phyloP scores from a whole-genome alignment of 2,113 vertebrate species.

The Willisornis vidua region DNA sequence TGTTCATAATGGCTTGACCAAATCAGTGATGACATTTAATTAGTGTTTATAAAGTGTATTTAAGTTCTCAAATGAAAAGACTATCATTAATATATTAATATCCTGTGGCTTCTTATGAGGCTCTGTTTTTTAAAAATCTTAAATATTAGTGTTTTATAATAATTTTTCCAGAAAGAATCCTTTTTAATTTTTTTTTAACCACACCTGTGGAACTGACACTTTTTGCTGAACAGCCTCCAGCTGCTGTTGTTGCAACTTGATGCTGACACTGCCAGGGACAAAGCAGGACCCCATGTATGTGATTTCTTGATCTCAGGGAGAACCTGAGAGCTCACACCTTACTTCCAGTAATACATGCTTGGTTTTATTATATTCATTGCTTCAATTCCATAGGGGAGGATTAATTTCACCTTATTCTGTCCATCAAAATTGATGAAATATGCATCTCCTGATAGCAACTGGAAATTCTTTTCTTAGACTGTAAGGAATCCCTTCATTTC shows the following conservation, averaged over 20 bases:
- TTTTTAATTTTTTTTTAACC: not conserved
- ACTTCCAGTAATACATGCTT: not conserved
- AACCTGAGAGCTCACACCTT: not conserved
- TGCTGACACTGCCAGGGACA: not conserved
- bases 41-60: not conserved
- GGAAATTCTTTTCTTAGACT: not conserved
- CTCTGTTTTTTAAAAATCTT: not conserved
- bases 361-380: not conserved
- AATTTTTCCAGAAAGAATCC: not conserved
- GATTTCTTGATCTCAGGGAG: not conserved
- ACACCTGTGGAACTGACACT: not conserved
- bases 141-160: not conserved
- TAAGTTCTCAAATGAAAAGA: not conserved
- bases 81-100: constrained; percentile 35
- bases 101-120: not conserved
- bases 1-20: not conserved
- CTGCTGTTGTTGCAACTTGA: rapidly evolving
- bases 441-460: rapidly evolving
- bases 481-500: not conserved
- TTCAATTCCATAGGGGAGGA: not conserved
- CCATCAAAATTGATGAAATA: not conserved
- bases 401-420: not conserved
- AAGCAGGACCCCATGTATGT: not conserved
- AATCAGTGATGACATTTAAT: not conserved
- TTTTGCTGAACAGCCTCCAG: not conserved